Evolutionary conservation across 2,797 vertebrate species (phyloP), one percentile per base, ranked within the genome.

Genomic region (Emys orbicularis): DNA sequence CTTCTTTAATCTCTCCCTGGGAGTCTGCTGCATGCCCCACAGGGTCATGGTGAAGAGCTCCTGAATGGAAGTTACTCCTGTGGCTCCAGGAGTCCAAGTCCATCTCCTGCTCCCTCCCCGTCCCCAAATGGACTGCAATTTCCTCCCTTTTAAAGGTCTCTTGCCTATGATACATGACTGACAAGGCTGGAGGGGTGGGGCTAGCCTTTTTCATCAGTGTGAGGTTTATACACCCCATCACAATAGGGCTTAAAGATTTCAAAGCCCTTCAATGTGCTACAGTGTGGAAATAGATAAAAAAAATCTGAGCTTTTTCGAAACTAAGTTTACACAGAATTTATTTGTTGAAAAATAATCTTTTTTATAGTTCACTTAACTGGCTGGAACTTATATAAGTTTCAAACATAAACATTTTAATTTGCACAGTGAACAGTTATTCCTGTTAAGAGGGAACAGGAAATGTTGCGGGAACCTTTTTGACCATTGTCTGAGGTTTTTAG

Each of bases 311-410:
- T 11, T 88, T 93, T 74, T 72, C 65, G 31, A 92, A 95, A 86
- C 12, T 49, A 3, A 41, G 1, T 85, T 93, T 90, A 23, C 23
- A 68, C 92, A 86, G 3, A 79, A 79, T 37, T 86, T 92, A 72
- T 88, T 90, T 93, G 52, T 50, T 89, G 61, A 93, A 94, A 84
- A 27, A 54, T 41, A 89, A 88, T 68, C 59, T 74, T 47, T 47
- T 21, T 31, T 0, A 0, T 47, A 12, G 80, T 95, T 87, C 91
- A 15, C 85, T 95, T 93, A 34, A 86, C 37, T 83, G 74, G 54
- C 37, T 81, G 56, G 23, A 88, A 87, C 87, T 90, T 23, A 49
- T 8, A 5, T 76, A 90, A 91, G 0, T 7, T 68, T 72, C 49
- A 65, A 6, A 83, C 88, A 65, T 13, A 91, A 91, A 84, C 59